Base-by-base conservation (phyloP, 2,113 vertebrate genomes). In the Heterocephalus glaber region DNA sequence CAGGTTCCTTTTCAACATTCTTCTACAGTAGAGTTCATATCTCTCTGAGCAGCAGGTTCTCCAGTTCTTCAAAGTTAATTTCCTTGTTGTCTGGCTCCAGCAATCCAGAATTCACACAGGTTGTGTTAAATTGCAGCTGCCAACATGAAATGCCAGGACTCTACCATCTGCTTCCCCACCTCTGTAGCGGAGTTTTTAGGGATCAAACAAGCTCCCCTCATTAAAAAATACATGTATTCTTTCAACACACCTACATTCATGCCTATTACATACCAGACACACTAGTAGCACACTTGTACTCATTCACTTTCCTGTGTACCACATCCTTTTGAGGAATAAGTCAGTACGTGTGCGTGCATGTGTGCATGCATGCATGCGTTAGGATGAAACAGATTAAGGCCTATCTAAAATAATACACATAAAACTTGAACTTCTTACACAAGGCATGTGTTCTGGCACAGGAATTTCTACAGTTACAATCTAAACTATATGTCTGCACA, bases 141-240 rank as follows among this genome's bases (percentile, higher is more conserved):
- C 88, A 94, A 92, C 54, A 86, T 79, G 95, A 97, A 97, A 96
- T 60, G 86, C 72, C 95, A 92, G 94, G 72, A 70, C 82, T 88
- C 95, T 96, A 93, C 95, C 92, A 95, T 92, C 58, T 96, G 89
- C 85, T 93, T 96, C 68, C 56, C 93, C 93, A 96, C 92, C 58
- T 94, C 86, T 94, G 68, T 20, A 96, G 95, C 82, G 76, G 76
- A 90, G 92, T 79, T 72, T 56, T 28, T 90, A 93, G 95, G 74
- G 80, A 90, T 94, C 86, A 94, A 74, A 97, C 80, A 94, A 92
- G 68, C 22, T n/a, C 56, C 94, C 61, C 63, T 84, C 83, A 49
- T 58, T 92, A 80, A 97, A 80, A 95, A 79, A 96, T 54, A 94
- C 44, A 76, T 20, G 84, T 5, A 92, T 65, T 92, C 79, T 89